Percentiles rank a stretch among this genome's conserved stretches.
Conservation (phyloP, 2,888 invertebrate species). For the Drosophila conformis region DNA sequence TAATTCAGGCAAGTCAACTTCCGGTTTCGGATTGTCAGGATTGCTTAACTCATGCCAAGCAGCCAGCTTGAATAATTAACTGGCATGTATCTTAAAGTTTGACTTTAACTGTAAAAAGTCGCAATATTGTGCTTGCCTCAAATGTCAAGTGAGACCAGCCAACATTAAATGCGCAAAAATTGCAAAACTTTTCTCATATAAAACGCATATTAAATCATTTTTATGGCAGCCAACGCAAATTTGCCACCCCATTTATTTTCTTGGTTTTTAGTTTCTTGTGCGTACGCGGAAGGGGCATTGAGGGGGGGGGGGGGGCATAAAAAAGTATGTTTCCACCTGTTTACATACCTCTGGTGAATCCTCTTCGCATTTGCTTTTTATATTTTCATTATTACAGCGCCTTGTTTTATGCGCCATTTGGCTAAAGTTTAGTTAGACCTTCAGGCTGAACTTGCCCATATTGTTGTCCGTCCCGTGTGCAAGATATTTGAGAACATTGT, state of each 20-base stretch:
- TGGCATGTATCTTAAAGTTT: conserved; percentile 30
- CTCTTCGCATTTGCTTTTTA: conserved; percentile 27
- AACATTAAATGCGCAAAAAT: conserved; percentile 74
- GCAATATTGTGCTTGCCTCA: conserved; percentile 32
- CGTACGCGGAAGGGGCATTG: neutral
- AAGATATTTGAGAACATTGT: conserved; percentile 42
- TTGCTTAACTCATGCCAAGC: conserved; percentile 23
- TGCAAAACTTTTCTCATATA: conserved; percentile 80
- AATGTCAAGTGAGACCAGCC: conserved; percentile 66
- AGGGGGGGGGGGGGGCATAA: conserved; percentile 5
- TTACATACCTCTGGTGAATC: conserved; percentile 27
- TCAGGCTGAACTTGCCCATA: conserved; percentile 16
- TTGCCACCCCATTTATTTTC: conserved; percentile 47
- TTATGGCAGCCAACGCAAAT: conserved; percentile 67
- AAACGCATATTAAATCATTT: conserved; percentile 79
- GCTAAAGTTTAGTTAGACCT: conserved; percentile 23
- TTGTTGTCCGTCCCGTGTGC: conserved; percentile 42
- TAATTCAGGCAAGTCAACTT: conserved; percentile 61
- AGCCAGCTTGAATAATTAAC: conserved; percentile 49
- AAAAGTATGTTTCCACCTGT: conserved; percentile 51
- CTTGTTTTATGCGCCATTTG: conserved; percentile 50
- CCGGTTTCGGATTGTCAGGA: conserved; percentile 22
- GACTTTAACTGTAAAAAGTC: conserved; percentile 10
- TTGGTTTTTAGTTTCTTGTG: conserved; percentile 52
- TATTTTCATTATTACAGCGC: conserved; percentile 45